Percentiles rank a stretch among this genome's conserved stretches.
Evolutionary conservation across 2,888 invertebrate genomes (phyloP).

Genomic region (Dryocosmus kuriphilus): DNA sequence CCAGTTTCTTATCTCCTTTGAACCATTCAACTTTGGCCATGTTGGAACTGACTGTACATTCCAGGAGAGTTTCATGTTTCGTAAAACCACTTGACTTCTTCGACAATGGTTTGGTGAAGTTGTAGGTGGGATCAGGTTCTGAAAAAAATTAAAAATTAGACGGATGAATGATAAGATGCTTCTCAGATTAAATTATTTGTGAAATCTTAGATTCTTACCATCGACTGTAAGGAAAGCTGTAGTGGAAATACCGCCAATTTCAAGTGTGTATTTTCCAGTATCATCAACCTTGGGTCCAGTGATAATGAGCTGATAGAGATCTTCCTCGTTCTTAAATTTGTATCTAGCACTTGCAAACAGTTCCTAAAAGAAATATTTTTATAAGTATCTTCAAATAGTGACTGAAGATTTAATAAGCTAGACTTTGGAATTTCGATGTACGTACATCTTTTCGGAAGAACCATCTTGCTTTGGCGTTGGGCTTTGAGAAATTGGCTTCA

Average conservation of each 20-base stretch:
- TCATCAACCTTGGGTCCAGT: slow-evolving; percentile 96
- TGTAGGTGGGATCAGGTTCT: slow-evolving; percentile 96
- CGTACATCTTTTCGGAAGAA: slow-evolving; percentile 94
- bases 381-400: neutral
- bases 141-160: slow-evolving; percentile 56
- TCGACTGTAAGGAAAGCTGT: slow-evolving; percentile 97
- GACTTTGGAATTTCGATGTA: slow-evolving; percentile 63
- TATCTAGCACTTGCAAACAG: slow-evolving; percentile 97
- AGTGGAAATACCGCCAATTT: slow-evolving; percentile 93
- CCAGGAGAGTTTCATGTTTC: slow-evolving; percentile 92
- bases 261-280: slow-evolving; percentile 96
- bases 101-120: slow-evolving; percentile 93
- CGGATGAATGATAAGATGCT: too few relatives aligned
- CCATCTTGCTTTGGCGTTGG: slow-evolving; percentile 97
- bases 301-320: slow-evolving; percentile 94
- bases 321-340: slow-evolving; percentile 95
- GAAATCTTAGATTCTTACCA: slow-evolving; percentile 77
- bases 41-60: slow-evolving; percentile 95
- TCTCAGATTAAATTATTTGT: too few relatives aligned
- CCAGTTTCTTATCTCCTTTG: slow-evolving; percentile 87
- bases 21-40: slow-evolving; percentile 97
- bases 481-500: slow-evolving; percentile 96
- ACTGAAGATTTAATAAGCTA: neutral
- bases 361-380: slow-evolving; percentile 83
- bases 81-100: slow-evolving; percentile 94